These are phyloP conservation scores for Melinaea menophilus DNA, from an alignment of 2,888 invertebrate genomes.

Conservation along the genomic window DNA sequence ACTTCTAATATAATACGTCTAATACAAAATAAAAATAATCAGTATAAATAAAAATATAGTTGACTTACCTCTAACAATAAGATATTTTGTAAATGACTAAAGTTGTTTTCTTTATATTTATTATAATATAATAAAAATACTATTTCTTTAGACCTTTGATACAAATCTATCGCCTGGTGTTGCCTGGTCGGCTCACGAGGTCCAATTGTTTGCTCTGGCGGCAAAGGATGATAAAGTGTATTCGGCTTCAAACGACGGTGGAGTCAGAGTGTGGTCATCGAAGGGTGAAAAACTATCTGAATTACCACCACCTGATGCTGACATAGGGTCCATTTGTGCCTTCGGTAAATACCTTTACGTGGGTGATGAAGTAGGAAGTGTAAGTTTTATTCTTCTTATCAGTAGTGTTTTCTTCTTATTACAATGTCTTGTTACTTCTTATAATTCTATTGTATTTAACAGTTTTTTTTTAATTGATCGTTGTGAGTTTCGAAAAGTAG, in stretches of 20 bases:
- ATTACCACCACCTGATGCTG: slow-evolving; percentile 58
- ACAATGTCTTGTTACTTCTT: not conserved
- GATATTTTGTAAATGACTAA: no score
- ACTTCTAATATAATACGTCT: no score
- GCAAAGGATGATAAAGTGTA: slow-evolving; percentile 71
- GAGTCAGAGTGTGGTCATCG: slow-evolving; percentile 76
- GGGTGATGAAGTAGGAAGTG: slow-evolving; percentile 81
- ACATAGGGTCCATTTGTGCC: slow-evolving; percentile 53
- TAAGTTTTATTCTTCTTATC: slow-evolving; percentile 50
- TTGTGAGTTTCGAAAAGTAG: no score
- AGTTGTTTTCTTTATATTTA: no score
- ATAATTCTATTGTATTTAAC: not conserved
- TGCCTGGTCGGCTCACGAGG: slow-evolving; percentile 78
- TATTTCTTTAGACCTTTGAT: slow-evolving; percentile 50
- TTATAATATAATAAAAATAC: no score
- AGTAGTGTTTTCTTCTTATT: not conserved
- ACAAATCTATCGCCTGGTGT: slow-evolving; percentile 45
- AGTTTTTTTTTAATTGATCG: no score
- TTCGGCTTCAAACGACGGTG: slow-evolving; percentile 81
- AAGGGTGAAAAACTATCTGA: slow-evolving; percentile 57
- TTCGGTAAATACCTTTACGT: slow-evolving; percentile 71
- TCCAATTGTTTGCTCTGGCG: slow-evolving; percentile 79
- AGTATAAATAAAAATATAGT: no score
- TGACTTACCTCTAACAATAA: no score
- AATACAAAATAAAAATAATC: no score